A percentile compares a stretch with the other conserved stretches of the same genome.
Evolutionary conservation across 2,113 vertebrate genomes (phyloP).

Genomic region (Strix aluco): DNA sequence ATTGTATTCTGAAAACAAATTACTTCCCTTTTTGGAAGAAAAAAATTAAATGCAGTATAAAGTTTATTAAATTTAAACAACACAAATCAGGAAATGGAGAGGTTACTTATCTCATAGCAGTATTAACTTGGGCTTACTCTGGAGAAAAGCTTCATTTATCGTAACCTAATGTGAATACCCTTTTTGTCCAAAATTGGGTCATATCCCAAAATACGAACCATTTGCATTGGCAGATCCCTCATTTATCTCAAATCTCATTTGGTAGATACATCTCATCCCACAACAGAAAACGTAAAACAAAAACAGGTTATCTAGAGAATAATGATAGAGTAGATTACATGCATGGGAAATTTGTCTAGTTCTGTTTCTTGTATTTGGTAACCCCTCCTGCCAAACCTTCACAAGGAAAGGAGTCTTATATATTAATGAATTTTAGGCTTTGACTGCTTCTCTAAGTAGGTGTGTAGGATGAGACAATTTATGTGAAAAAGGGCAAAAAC

Average conservation of each 20-base stretch:
- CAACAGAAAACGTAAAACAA: not conserved
- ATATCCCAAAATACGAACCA: not conserved
- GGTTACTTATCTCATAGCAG: not conserved
- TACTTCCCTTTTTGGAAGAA: not conserved
- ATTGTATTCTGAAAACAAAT: conserved; percentile 3
- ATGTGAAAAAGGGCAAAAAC: not conserved
- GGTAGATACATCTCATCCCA: not conserved
- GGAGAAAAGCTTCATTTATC: not conserved
- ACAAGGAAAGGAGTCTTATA: not conserved
- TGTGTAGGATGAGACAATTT: not conserved
- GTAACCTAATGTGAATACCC: not conserved
- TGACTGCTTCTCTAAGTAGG: not conserved
- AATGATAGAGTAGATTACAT: not conserved
- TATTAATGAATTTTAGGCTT: not conserved
- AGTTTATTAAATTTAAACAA: conserved; percentile 34
- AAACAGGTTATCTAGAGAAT: not conserved
- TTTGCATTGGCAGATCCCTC: not conserved
- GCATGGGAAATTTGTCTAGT: not conserved
- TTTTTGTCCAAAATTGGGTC: conserved; percentile 5
- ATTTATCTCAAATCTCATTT: not conserved
- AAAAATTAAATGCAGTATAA: not conserved
- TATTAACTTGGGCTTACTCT: not conserved
- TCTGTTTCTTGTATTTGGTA: not conserved
- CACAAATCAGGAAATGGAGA: not conserved
- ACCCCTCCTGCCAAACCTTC: not conserved